Evolutionary conservation across 2,888 invertebrate genomes (phyloP).

Genomic region (Drosophila pegasa): DNA sequence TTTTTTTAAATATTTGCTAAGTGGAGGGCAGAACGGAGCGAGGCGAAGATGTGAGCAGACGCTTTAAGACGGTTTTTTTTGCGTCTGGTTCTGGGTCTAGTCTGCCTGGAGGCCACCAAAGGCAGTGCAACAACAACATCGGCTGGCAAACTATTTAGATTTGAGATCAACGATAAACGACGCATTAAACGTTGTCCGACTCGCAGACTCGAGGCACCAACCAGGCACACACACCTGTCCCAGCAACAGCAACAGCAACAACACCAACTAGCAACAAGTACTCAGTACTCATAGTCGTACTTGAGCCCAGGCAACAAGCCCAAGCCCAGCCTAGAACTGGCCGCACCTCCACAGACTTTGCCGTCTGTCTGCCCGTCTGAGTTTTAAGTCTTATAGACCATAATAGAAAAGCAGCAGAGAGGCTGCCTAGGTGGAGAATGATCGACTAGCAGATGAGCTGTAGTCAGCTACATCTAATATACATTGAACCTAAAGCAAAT

Average conservation of each 20-base stretch:
- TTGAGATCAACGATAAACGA: conserved; percentile 67
- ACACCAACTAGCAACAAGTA: conserved; percentile 19
- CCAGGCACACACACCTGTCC: conserved; percentile 65
- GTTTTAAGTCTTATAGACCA: conserved; percentile 51
- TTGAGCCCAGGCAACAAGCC: conserved; percentile 17
- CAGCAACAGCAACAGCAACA: conserved; percentile 41
- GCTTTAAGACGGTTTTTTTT: conserved; percentile 31
- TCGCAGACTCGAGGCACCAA: conserved; percentile 31
- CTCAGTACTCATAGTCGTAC: conserved; percentile 52
- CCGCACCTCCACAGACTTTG: conserved; percentile 44
- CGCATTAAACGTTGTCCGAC: conserved; percentile 55
- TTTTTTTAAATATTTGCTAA: conserved; percentile 57
- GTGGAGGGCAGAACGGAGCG: conserved; percentile 22
- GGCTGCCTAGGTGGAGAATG: background rate
- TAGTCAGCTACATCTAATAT: background rate
- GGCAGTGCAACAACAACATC: conserved; percentile 31
- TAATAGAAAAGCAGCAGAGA: conserved; percentile 29
- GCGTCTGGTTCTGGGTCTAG: conserved; percentile 21
- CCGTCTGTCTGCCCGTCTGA: conserved; percentile 22
- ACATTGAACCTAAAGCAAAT: background rate
- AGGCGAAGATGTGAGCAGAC: background rate
- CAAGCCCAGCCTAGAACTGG: conserved; percentile 24
- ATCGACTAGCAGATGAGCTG: background rate
- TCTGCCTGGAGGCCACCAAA: conserved; percentile 35
- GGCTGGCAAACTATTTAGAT: conserved; percentile 66